These are phyloP conservation scores for Enteromius trimaculatus DNA, from an alignment of 2,797 vertebrate species.

Conservation along the genomic window DNA sequence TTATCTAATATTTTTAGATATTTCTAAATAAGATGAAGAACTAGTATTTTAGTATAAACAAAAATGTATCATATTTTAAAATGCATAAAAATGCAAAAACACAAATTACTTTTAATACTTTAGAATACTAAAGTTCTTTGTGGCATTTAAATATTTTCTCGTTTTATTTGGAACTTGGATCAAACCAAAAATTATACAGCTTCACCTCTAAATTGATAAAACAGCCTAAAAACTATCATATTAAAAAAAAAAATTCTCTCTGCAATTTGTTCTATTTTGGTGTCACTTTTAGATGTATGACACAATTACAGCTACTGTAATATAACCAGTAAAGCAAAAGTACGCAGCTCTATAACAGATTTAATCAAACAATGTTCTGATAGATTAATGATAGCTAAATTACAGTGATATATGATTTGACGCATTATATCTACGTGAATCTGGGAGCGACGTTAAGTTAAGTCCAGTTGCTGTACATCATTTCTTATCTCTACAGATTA, in stretches of 20 bases:
- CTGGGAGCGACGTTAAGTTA: not conserved
- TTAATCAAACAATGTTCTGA: not conserved
- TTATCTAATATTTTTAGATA: not conserved
- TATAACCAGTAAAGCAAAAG: not conserved
- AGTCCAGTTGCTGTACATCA: not conserved
- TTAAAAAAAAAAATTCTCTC: not conserved
- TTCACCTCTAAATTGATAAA: not conserved
- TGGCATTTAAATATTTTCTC: not conserved
- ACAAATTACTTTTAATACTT: not conserved
- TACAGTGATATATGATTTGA: conserved; percentile 3
- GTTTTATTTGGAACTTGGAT: not conserved
- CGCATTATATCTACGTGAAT: not conserved
- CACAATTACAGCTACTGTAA: not conserved
- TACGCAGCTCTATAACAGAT: not conserved
- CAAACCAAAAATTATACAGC: not conserved
- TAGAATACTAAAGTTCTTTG: not conserved
- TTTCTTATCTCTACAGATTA: conserved; percentile 22
- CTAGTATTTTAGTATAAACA: not conserved
- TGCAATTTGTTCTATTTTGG: not conserved
- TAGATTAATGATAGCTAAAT: conserved; percentile 17
- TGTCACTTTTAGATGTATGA: not conserved
- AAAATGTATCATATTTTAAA: not conserved
- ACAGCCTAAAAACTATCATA: not conserved
- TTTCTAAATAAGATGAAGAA: not conserved
- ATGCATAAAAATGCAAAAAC: not conserved